A percentile compares a stretch with the other conserved stretches of the same genome.
Conservation (phyloP, 2,113 vertebrate species). For the Excalfactoria chinensis region DNA sequence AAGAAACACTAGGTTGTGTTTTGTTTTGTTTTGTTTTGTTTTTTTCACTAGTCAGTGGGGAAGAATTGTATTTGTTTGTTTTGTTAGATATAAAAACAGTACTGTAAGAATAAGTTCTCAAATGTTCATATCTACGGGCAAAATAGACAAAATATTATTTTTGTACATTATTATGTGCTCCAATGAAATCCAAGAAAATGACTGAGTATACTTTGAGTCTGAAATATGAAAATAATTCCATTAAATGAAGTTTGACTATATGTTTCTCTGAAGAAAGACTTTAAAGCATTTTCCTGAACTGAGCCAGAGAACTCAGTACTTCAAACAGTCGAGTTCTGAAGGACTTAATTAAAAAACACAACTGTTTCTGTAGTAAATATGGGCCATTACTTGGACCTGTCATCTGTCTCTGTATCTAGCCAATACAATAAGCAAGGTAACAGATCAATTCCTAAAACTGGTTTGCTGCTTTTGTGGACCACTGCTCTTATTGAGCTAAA, state of each 20-base stretch:
- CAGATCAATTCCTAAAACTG: constrained; percentile 15
- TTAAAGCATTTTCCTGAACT: not conserved
- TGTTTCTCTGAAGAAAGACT: not conserved
- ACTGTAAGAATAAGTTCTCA: not conserved
- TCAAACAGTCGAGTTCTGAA: not conserved
- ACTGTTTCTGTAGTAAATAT: not conserved
- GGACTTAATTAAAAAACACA: not conserved
- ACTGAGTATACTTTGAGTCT: not conserved
- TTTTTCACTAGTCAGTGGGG: not conserved
- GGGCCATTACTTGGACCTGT: not conserved
- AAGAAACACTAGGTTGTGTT: not conserved
- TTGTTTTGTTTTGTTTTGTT: too few species aligned
- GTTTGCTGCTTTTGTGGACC: not conserved
- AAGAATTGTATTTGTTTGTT: not conserved
- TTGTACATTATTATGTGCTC: not conserved
- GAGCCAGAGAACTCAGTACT: not conserved
- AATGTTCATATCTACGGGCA: not conserved
- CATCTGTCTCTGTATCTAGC: not conserved
- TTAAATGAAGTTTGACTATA: not conserved
- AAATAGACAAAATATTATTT: not conserved
- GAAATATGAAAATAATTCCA: not conserved
- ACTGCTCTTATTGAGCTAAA: not conserved
- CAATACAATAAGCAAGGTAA: constrained; percentile 4
- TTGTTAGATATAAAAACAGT: not conserved
- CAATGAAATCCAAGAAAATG: not conserved